Percentiles rank a stretch among this genome's conserved stretches.
These are phyloP conservation scores for Eupithecia vulgata DNA, from an alignment of 2,888 invertebrate genomes.

Conservation along the genomic window DNA sequence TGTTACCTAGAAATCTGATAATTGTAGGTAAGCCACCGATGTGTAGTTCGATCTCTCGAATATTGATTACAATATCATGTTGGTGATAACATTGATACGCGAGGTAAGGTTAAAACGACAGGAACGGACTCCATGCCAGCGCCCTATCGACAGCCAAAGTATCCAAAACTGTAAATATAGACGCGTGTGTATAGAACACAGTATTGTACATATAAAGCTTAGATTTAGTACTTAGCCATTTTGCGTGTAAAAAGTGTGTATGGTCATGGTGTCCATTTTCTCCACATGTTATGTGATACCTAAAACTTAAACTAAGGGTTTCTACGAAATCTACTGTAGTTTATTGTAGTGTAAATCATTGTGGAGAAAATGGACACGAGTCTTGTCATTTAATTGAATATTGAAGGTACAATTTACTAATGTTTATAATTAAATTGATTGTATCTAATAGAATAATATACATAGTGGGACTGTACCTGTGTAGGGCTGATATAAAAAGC, in stretches of 20 bases:
- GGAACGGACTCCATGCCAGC: slow-evolving; percentile 55
- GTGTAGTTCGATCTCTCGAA: slow-evolving; percentile 19
- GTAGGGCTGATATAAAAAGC: slow-evolving; percentile 22
- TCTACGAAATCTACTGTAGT: slow-evolving; percentile 4
- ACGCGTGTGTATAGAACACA: slow-evolving; percentile 34
- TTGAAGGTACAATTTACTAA: slow-evolving; percentile 13
- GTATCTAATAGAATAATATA: slow-evolving; percentile 21
- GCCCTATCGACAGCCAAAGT: slow-evolving; percentile 81
- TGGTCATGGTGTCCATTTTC: slow-evolving; percentile 13
- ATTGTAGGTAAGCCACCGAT: slow-evolving; percentile 2
- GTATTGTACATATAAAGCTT: slow-evolving; percentile 44
- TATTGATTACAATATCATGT: slow-evolving; percentile 29
- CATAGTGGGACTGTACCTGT: slow-evolving; percentile 12
- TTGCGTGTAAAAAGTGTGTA: slow-evolving; percentile 21
- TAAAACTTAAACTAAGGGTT: background rate
- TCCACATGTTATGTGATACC: background rate
- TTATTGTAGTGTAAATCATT: background rate
- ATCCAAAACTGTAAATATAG: slow-evolving; percentile 79
- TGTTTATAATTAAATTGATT: slow-evolving; percentile 24
- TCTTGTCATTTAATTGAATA: slow-evolving; percentile 24
- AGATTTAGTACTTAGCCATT: slow-evolving; percentile 40
- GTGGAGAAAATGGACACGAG: slow-evolving; percentile 13
- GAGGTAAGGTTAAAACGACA: slow-evolving; percentile 16
- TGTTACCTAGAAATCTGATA: slow-evolving; percentile 16
- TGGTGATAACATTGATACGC: slow-evolving; percentile 16